A percentile compares a stretch with the other conserved stretches of the same genome.
Conservation (phyloP, 2,113 vertebrate genomes). For the Motacilla tschutschensis region DNA sequence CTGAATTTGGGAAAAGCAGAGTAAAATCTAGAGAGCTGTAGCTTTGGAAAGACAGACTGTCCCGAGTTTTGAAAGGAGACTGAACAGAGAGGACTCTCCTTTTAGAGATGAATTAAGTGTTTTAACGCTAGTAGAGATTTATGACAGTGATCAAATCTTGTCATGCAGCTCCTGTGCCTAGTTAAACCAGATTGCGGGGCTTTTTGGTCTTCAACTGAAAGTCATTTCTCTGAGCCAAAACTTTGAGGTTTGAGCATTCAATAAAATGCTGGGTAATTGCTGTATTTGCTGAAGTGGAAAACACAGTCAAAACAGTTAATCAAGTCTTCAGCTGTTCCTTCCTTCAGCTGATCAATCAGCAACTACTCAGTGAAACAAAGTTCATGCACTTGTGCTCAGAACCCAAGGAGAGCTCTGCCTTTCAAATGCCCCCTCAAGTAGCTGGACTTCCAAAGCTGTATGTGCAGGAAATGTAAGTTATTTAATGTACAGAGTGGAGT, state of each 20-base stretch:
- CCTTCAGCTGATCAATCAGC: background rate
- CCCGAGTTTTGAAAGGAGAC: background rate
- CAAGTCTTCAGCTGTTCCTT: slow-evolving; percentile 8
- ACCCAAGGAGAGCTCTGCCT: background rate
- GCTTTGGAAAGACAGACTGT: background rate
- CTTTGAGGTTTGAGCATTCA: background rate
- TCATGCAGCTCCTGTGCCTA: background rate
- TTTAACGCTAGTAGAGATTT: background rate
- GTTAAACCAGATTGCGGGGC: background rate
- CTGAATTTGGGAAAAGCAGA: background rate
- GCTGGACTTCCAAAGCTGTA: background rate
- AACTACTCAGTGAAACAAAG: background rate
- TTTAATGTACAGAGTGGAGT: background rate
- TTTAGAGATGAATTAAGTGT: accelerated
- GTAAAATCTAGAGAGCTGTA: background rate
- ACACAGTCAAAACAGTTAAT: slow-evolving; percentile 20
- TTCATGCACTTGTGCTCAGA: background rate
- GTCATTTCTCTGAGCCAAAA: background rate
- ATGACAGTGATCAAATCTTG: background rate
- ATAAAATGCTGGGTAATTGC: background rate
- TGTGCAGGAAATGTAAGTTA: background rate
- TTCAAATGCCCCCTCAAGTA: background rate
- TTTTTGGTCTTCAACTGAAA: background rate
- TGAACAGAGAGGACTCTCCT: background rate
- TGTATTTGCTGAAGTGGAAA: background rate